Evolutionary conservation across 2,888 invertebrate genomes (phyloP).

Genomic region (Allolobophora icterica): DNA sequence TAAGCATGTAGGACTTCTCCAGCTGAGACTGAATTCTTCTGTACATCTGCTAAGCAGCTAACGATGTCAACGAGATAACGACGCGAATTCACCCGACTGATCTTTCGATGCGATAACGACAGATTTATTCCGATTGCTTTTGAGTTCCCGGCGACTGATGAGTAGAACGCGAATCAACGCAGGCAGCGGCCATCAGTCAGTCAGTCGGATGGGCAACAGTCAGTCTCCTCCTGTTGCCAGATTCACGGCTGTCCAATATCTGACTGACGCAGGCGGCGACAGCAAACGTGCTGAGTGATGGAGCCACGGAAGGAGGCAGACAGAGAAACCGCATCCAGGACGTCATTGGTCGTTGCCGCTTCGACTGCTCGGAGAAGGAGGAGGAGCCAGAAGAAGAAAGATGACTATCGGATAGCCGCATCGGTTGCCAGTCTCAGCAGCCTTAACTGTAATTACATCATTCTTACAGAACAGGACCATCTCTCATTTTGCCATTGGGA

Average conservation of each 20-base stretch:
- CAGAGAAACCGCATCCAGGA: not conserved
- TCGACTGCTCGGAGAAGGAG: not conserved
- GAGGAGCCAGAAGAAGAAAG: not conserved
- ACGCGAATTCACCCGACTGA: not conserved
- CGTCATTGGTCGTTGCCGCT: not conserved
- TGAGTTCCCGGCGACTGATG: not conserved
- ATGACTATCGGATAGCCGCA: not conserved
- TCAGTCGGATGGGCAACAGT: too few relatives aligned
- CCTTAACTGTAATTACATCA: not conserved
- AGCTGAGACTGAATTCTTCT: not conserved
- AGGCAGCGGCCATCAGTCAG: not conserved
- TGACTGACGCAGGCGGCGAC: not conserved
- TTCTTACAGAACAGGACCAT: not conserved
- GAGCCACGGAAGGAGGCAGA: not conserved
- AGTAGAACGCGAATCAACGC: not conserved
- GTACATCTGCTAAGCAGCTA: too few relatives aligned
- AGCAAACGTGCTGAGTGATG: not conserved
- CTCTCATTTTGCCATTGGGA: too few relatives aligned
- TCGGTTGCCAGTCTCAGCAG: not conserved
- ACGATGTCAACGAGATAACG: not conserved
- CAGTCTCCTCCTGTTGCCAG: not conserved
- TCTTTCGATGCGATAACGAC: not conserved
- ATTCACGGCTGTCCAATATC: slow-evolving; percentile 10
- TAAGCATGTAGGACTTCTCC: not conserved
- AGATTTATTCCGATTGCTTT: not conserved